Evolutionary conservation across 2,113 vertebrate genomes (phyloP), one percentile per base, ranked within the genome.

Genomic region (Charadrius vociferus): DNA sequence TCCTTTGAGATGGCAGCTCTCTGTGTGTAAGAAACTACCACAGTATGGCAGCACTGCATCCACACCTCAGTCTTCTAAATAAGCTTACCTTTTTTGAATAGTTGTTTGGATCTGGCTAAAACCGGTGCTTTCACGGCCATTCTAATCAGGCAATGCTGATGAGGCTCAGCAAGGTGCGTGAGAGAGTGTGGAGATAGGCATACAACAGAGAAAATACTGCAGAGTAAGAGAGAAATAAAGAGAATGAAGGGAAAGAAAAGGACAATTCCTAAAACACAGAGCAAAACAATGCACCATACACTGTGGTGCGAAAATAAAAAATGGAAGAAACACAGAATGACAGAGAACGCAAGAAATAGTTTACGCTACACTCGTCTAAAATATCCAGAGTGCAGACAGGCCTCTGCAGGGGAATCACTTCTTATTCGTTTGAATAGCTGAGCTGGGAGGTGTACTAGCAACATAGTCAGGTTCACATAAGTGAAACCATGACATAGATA

Each of bases 111-210:
- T 37, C 61, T 39, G 61, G 21, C 53, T 67, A 45, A 70, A 93
- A 61, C 9, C 4, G 1, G 12, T 0, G 0, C 16, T 86, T 59
- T 65, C 20, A 16, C 0, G 1, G 16, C 30, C 36, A 19, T 55
- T 83, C 26, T 49, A 61, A 55, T 55, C 18, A 55, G 47, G 21
- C 21, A 50, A 9, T 21, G 12, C 24, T 82, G 41, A 78, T 14
- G 17, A 77, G 55, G 15, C 43, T 75, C 19, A 66, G 41, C 19
- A 41, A 37, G 34, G 14, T 7, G 24, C 3, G 3, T 26, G 49
- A 22, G 53, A 43, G 29, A 53, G 32, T 12, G 29, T 16, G 27
- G 34, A 53, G 27, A n/a, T 9, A 30, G n/a, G 45, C 23, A 14
- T n/a, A 32, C 27, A 37, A 81, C 10, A 71, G 61, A 58, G 56